Evolutionary conservation across 2,113 vertebrate genomes (phyloP).

Genomic region (Lontra canadensis): DNA sequence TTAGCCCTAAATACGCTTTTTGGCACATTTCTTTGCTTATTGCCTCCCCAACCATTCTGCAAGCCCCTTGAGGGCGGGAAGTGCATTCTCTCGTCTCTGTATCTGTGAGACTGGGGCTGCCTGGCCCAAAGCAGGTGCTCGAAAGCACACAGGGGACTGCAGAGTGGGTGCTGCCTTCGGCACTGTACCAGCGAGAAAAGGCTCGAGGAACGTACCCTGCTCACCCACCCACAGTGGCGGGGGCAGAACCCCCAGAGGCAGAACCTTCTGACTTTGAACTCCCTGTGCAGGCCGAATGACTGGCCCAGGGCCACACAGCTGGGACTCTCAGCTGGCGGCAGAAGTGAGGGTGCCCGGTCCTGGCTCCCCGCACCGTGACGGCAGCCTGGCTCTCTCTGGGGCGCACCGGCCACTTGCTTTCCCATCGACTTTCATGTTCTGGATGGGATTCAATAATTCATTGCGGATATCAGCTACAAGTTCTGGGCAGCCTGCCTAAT

Average conservation of each 20-base stretch:
- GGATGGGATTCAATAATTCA: not conserved
- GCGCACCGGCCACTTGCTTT: fast-evolving
- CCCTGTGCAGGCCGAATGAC: not conserved
- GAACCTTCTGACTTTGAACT: not conserved
- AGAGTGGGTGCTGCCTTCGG: fast-evolving
- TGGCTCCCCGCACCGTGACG: fast-evolving
- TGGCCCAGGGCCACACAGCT: not conserved
- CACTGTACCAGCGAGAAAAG: fast-evolving
- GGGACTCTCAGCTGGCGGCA: no score
- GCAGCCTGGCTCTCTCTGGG: not conserved
- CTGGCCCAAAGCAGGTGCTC: not conserved
- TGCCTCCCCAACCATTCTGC: not conserved
- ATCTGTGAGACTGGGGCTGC: fast-evolving
- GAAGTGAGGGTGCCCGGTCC: not conserved
- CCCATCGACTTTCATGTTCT: not conserved
- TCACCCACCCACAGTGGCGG: fast-evolving
- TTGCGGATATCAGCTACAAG: not conserved
- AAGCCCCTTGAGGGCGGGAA: not conserved
- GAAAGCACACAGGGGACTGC: fast-evolving
- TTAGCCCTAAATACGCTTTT: not conserved
- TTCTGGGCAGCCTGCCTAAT: conserved; percentile 61
- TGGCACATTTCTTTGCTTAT: not conserved
- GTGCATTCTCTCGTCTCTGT: fast-evolving
- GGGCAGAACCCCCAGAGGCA: not conserved
- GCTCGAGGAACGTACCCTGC: fast-evolving